A percentile compares a stretch with the other conserved stretches of the same genome.
Conservation (phyloP, 2,888 invertebrate genomes). For the Drosophila limbata region DNA sequence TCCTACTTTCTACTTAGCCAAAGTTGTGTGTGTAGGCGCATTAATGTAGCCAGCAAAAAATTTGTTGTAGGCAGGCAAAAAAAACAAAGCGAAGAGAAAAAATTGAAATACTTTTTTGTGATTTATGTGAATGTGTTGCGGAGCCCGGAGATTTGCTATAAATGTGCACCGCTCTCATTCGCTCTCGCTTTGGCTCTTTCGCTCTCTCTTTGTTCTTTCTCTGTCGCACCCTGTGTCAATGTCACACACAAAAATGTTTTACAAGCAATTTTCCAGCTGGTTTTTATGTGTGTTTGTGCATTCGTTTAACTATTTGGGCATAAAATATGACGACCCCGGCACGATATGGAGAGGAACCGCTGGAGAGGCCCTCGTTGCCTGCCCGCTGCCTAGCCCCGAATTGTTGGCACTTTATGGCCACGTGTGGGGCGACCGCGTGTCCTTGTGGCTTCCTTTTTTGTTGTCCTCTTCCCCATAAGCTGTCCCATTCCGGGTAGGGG, state of each 20-base stretch:
- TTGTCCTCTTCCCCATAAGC: constrained; percentile 5
- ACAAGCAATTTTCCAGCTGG: constrained; percentile 82
- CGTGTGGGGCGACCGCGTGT: constrained; percentile 57
- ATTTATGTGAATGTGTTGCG: constrained; percentile 78
- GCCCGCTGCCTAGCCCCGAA: constrained; percentile 31
- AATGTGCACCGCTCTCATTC: constrained; percentile 49
- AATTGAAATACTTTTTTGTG: constrained; percentile 80
- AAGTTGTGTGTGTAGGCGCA: constrained; percentile 70
- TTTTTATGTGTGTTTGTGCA: constrained; percentile 79
- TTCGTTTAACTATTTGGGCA: constrained; percentile 81
- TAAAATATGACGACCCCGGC: constrained; percentile 72
- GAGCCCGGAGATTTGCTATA: constrained; percentile 76
- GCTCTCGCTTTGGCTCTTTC: not conserved
- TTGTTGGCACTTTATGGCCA: constrained; percentile 73
- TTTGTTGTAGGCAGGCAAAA: constrained; percentile 46
- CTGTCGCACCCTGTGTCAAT: constrained; percentile 41
- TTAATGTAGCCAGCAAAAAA: constrained; percentile 66
- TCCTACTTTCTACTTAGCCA: not conserved
- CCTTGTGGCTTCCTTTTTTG: constrained; percentile 60
- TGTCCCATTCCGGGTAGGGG: not conserved
- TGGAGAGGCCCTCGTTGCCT: constrained; percentile 15
- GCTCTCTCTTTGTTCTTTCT: not conserved
- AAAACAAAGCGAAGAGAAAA: constrained; percentile 39
- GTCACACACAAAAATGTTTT: constrained; percentile 78
- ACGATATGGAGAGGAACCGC: constrained; percentile 22